Evolutionary conservation across 2,113 vertebrate genomes (phyloP).

Genomic region (Sander vitreus): DNA sequence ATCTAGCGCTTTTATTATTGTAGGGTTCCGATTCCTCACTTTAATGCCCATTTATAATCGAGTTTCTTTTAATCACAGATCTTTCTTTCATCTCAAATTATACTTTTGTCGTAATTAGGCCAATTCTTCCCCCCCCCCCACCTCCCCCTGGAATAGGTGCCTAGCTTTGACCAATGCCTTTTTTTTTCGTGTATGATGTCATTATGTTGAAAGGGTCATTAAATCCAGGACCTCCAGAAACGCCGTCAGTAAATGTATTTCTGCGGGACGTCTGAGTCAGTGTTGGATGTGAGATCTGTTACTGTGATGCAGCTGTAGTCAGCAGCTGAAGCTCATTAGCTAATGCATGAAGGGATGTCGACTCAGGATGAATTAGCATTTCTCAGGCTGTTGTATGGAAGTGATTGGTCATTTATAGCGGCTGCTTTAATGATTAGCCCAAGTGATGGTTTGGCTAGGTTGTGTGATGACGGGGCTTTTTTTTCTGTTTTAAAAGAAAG

Average conservation of each 20-base stretch:
- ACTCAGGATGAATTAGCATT: slow-evolving; percentile 65
- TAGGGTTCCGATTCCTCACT: slow-evolving; percentile 30
- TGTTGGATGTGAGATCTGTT: slow-evolving; percentile 34
- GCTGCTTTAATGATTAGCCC: slow-evolving; percentile 5
- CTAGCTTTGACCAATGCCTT: slow-evolving; percentile 61
- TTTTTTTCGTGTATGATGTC: slow-evolving; percentile 36
- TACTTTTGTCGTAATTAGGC: slow-evolving; percentile 22
- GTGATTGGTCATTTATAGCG: slow-evolving; percentile 11
- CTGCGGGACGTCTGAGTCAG: slow-evolving; percentile 31
- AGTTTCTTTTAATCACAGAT: slow-evolving; percentile 5
- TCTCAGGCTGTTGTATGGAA: slow-evolving; percentile 48
- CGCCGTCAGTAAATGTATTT: slow-evolving; percentile 46
- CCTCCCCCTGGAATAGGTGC: slow-evolving; percentile 38
- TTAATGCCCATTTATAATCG: slow-evolving; percentile 35
- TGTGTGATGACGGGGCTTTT: slow-evolving; percentile 20
- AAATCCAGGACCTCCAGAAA: slow-evolving; percentile 34
- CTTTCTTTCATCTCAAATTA: slow-evolving; percentile 22
- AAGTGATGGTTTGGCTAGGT: slow-evolving; percentile 20
- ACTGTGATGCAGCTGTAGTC: slow-evolving; percentile 50
- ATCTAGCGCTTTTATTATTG: neutral
- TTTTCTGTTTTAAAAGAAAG: slow-evolving; percentile 41
- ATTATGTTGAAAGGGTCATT: slow-evolving; percentile 29
- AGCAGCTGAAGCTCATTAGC: slow-evolving; percentile 60
- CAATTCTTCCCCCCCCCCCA: neutral
- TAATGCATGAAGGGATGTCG: slow-evolving; percentile 58